Base-by-base conservation (phyloP, 2,888 invertebrate genomes). In the Platynereis dumerilii region DNA sequence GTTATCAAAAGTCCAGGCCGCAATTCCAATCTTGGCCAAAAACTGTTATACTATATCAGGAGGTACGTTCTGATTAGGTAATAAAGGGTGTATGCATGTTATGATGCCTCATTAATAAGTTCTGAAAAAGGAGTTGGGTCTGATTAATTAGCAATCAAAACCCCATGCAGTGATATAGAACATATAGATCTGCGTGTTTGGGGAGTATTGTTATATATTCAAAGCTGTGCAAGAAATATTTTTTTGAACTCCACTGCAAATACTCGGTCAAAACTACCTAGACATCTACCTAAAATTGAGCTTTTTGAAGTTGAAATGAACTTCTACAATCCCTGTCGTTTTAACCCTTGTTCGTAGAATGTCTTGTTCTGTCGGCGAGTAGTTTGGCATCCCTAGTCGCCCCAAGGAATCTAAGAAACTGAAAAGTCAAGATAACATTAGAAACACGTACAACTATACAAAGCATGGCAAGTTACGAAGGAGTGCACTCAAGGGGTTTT, bases 281-380 rank as follows among this genome's bases (percentile, higher is more conserved):
- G 55, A 10, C n/a, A 3, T 29, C 44, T 67, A 69, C 69, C 69
- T 69, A 58, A 69, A 69, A 57, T 68, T 58, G 24, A 65, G 58
- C 53, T 68, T 68, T 59, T 69, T 69, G 65, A 69, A 69, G 60
- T 59, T 60, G 65, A 69, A 69, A 20, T 63, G 62, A 44, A 69
- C 61, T 54, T 69, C 69, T 53, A 69, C 69, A 53, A 69, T 69
- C 34, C 69, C 69, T n/a, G 69, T 69, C 5, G 67, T 69, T 57
- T 69, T 69, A 29, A 69, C 64, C n/a, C 69, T 58, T 42, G 69
- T 69, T 29, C 69, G 58, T 39, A 69, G 55, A 53, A 69, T 69
- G 61, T 69, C 67, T 52, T 69, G 69, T 39, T 69, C 63, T 26
- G 58, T 60, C 20, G 69, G 69, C 57, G 29, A 48, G 56, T 68